Conservation (phyloP, 2,888 invertebrate genomes). For the Homarus gammarus region DNA sequence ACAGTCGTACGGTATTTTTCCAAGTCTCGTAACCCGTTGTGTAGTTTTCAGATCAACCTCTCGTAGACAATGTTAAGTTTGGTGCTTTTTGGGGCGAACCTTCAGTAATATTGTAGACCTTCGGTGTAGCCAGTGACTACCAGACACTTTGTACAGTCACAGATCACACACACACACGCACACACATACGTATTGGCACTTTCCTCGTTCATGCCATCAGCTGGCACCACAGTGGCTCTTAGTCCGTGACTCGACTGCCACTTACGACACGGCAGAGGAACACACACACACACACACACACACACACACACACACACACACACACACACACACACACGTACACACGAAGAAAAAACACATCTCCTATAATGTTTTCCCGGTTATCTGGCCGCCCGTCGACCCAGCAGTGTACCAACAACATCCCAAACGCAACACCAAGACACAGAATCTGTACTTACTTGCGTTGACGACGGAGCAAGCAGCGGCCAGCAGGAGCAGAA, state of each 20-base stretch:
- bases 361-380: background rate
- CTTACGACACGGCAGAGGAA: background rate
- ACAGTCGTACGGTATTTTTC: too few species aligned
- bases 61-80: too few species aligned
- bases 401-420: slow-evolving; percentile 8
- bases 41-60: too few species aligned
- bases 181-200: background rate
- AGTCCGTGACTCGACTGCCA: too few species aligned
- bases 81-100: too few species aligned
- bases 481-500: slow-evolving; percentile 20
- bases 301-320: background rate
- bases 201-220: background rate
- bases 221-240: too few species aligned
- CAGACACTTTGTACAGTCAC: too few species aligned
- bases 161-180: too few species aligned
- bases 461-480: slow-evolving; percentile 28
- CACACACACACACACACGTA: background rate
- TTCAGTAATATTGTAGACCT: too few species aligned
- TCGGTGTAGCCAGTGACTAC: too few species aligned
- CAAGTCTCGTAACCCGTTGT: too few species aligned
- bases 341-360: background rate
- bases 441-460: slow-evolving; percentile 16
- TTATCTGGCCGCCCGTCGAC: background rate
- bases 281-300: background rate
- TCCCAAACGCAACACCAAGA: background rate